Conservation (phyloP, 2,113 vertebrate genomes). For the Sinocyclocheilus anshuiensis region DNA sequence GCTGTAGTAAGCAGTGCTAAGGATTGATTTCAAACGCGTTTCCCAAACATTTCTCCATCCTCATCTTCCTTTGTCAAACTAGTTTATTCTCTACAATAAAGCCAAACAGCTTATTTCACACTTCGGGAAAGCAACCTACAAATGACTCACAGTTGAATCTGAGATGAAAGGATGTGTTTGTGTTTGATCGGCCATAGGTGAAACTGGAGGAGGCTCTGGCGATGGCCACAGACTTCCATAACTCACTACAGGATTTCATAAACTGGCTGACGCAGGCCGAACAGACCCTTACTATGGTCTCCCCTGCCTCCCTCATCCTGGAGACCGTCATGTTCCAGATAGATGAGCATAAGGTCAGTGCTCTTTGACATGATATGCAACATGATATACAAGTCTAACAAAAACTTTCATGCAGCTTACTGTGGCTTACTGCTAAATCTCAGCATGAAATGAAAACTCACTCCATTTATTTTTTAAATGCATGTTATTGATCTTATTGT, state of each 20-base stretch:
- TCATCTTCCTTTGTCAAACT: background rate
- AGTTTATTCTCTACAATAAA: background rate
- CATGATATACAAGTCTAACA: background rate
- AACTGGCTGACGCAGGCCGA: conserved; percentile 97
- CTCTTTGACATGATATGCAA: conserved; percentile 30
- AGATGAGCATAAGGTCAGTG: conserved; percentile 92
- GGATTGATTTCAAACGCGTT: background rate
- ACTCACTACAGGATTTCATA: conserved; percentile 96
- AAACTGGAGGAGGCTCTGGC: conserved; percentile 93
- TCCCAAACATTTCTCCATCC: background rate
- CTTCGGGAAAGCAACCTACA: too few relatives aligned
- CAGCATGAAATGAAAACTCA: too few relatives aligned
- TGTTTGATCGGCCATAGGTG: conserved; percentile 70
- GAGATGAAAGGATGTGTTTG: background rate
- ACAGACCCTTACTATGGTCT: conserved; percentile 90
- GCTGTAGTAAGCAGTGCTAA: background rate
- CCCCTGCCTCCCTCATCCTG: conserved; percentile 92
- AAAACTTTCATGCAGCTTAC: too few relatives aligned
- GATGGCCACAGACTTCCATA: conserved; percentile 93
- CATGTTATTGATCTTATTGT: too few relatives aligned
- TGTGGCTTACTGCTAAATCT: too few relatives aligned
- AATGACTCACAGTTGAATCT: background rate
- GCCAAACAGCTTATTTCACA: background rate
- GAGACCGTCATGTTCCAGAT: conserved; percentile 98
- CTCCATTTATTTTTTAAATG: too few relatives aligned